Evolutionary conservation across 2,113 vertebrate genomes (phyloP).

Genomic region (Parus major): DNA sequence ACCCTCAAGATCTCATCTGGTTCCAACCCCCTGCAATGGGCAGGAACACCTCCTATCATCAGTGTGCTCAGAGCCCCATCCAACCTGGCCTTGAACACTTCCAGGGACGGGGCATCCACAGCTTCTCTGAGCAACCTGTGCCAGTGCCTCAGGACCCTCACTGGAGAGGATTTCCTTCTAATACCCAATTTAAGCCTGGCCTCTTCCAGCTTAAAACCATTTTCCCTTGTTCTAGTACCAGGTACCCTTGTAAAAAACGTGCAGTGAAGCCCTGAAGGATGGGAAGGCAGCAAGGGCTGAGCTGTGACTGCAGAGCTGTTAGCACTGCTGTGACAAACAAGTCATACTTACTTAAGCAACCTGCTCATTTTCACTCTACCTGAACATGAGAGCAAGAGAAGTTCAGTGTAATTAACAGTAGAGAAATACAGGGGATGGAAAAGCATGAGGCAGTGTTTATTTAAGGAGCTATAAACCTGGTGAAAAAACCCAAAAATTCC

Average conservation of each 20-base stretch:
- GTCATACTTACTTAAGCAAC: not conserved
- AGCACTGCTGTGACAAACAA: not conserved
- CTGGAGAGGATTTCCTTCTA: not conserved
- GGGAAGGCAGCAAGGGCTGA: not conserved
- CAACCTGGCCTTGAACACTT: not conserved
- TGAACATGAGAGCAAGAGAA: not conserved
- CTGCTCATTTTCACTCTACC: not conserved
- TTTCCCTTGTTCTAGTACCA: not conserved
- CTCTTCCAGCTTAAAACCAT: not conserved
- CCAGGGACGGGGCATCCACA: not conserved
- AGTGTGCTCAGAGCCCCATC: not conserved
- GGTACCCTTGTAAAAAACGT: not conserved
- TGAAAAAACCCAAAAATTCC: not conserved
- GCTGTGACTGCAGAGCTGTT: not conserved
- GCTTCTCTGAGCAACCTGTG: not conserved
- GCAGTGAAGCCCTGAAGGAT: not conserved
- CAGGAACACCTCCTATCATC: not conserved
- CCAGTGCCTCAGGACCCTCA: not conserved
- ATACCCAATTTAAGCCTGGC: not conserved
- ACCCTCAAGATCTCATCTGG: not conserved
- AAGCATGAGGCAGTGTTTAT: not conserved
- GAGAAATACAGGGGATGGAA: not conserved
- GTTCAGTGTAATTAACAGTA: not conserved
- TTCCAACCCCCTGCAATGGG: not conserved
- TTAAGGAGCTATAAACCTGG: not conserved